These are phyloP conservation scores for Xiphydria camelus DNA, from an alignment of 2,888 invertebrate species.

Conservation along the genomic window DNA sequence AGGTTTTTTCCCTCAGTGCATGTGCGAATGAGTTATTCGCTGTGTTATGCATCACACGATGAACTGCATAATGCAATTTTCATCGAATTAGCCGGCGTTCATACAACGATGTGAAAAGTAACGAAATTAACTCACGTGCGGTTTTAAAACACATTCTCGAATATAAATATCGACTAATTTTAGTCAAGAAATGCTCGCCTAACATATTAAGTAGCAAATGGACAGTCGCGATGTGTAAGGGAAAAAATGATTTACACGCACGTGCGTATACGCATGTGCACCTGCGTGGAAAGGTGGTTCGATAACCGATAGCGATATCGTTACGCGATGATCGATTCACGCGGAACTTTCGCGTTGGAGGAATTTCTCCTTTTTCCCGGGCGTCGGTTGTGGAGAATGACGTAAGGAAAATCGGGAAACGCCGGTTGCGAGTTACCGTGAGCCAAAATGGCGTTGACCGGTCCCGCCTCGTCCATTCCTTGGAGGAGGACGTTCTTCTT, in stretches of 20 bases:
- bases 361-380: slow-evolving; percentile 22
- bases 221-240: background rate
- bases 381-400: slow-evolving; percentile 8
- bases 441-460: slow-evolving; percentile 41
- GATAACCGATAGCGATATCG: slow-evolving; percentile 16
- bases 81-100: too few species aligned
- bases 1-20: too few species aligned
- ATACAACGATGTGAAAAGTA: too few species aligned
- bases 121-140: too few species aligned
- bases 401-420: background rate
- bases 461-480: slow-evolving; percentile 50
- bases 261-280: background rate
- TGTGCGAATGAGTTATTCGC: too few species aligned
- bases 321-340: slow-evolving; percentile 7
- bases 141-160: too few species aligned
- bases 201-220: too few species aligned
- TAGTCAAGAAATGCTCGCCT: too few species aligned
- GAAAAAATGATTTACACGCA: background rate
- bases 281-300: background rate
- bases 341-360: slow-evolving; percentile 28
- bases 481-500: slow-evolving; percentile 40
- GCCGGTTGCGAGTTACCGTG: slow-evolving; percentile 38
- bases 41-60: too few species aligned
- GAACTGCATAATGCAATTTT: too few species aligned
- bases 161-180: too few species aligned